Evolutionary conservation across 2,797 vertebrate species (phyloP), one percentile per base, ranked within the genome.

Genomic region (Selene dorsalis): DNA sequence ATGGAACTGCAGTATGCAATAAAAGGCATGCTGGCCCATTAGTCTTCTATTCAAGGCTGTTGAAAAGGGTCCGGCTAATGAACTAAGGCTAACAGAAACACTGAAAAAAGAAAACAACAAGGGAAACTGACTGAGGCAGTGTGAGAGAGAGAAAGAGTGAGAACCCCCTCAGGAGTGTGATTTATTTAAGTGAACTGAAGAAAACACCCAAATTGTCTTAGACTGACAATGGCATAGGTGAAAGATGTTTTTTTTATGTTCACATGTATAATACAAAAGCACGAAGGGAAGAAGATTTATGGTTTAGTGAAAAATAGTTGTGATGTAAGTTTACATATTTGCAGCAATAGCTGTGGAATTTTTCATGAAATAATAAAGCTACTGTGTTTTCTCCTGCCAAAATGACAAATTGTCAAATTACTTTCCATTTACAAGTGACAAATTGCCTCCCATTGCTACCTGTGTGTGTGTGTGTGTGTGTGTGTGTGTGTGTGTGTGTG

Each of bases 61-160:
- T 89, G 88, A 92, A 90, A 92, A 86, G 72, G 73, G 90, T 65
- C 87, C 65, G 84, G 87, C 87, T 94, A 94, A 94, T 94, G 94
- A 95, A 92, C 77, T 88, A 84, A 81, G 78, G 83, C 87, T 74
- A 84, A 41, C 20, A 88, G 75, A 91, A 84, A 87, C 35, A 48
- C 62, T 75, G 76, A 77, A 85, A 70, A 75, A 70, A 81, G 66
- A 69, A 79, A 89, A 87, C 82, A 92, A 83, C 82, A 60, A 79
- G 81, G 66, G 70, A 81, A 84, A 82, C 68, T 82, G 56, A 26
- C 58, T 47, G 77, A 75, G 67, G 73, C 60, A 62, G 71, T 45
- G 57, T 43, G 52, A 77, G 65, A 60, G 35, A 39, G 17, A 59
- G 39, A 75, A 55, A 74, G 41, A 69, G 9, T 58, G 20, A 56